These are phyloP conservation scores for Semotilus atromaculatus DNA, from an alignment of 2,797 vertebrate genomes.

Conservation along the genomic window DNA sequence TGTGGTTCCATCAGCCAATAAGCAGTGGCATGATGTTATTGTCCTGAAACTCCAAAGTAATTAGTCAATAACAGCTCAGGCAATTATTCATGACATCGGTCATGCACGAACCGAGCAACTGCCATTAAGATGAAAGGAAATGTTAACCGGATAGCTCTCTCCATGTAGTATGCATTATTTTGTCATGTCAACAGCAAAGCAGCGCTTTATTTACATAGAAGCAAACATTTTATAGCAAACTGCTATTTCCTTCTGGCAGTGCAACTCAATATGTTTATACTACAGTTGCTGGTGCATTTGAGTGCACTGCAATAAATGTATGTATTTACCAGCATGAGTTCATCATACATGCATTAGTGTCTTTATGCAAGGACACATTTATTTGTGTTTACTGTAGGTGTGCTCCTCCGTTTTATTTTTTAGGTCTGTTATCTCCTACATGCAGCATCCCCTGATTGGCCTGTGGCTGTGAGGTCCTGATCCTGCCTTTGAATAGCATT, in stretches of 20 bases:
- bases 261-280: not conserved
- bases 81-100: not conserved
- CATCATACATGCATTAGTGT: not conserved
- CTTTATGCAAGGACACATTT: not conserved
- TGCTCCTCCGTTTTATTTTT: not conserved
- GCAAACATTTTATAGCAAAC: not conserved
- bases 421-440: constrained; percentile 46
- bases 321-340: not conserved
- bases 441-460: constrained; percentile 49
- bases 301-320: not conserved
- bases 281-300: not conserved
- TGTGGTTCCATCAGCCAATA: not conserved
- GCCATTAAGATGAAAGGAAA: constrained; percentile 8
- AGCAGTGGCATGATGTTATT: not conserved
- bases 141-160: not conserved
- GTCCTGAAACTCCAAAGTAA: constrained; percentile 2
- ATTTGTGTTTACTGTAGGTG: constrained; percentile 1
- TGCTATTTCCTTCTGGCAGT: not conserved
- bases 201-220: not conserved
- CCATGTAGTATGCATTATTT: not conserved
- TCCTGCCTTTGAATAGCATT: constrained; percentile 77
- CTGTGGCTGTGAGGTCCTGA: constrained; percentile 58
- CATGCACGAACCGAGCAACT: not conserved
- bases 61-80: not conserved
- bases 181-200: not conserved